Evolutionary conservation across 2,797 vertebrate species (phyloP), one percentile per base, ranked within the genome.

Genomic region (Holocentrus rufus): DNA sequence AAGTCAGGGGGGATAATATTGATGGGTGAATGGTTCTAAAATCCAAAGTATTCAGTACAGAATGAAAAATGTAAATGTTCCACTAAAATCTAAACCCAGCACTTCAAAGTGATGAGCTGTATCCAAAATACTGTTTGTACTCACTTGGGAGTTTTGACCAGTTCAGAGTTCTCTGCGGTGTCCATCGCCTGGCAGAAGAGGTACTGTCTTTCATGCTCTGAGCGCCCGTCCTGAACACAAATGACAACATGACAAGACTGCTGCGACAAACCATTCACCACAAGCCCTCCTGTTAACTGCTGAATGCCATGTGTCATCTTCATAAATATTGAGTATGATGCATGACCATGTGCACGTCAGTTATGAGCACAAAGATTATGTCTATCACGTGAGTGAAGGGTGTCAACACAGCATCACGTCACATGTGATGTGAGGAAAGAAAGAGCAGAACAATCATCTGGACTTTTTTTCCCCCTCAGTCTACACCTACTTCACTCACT

Each of bases 181-280:
- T 95, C 92, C 15, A 91, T 94, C 0, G 95, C 94, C 90, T 98
- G 98, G 81, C 97, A 97, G 87, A 95, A 96, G 80, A 99, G 93
- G 90, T 99, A 99, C 89, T 99, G 98, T 58, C 94, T 94, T 77
- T 99, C 98, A 0, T 98, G 97, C 78, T 99, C 98, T 0, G 98
- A 98, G 50, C 95, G 97, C 15, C 96, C 94, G 1, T 98, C 98
- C 98, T 99, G 77, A 44, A 80, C 42, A 58, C 7, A 44, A 60
- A 68, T 39, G 39, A 46, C 5, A 58, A 75, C 3, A 71, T 58
- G 27, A 73, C 3, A 54, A 57, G 60, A 11, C 4, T 17, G 2
- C 53, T 4, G 17, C 1, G 20, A 25, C n/a, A 39, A 17, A 36
- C 15, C 30, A 25, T 22, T 23, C 46, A n/a, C n/a, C 6, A 49